Evolutionary conservation across 2,797 vertebrate species (phyloP).

Genomic region (Silurus lanzhouensis): DNA sequence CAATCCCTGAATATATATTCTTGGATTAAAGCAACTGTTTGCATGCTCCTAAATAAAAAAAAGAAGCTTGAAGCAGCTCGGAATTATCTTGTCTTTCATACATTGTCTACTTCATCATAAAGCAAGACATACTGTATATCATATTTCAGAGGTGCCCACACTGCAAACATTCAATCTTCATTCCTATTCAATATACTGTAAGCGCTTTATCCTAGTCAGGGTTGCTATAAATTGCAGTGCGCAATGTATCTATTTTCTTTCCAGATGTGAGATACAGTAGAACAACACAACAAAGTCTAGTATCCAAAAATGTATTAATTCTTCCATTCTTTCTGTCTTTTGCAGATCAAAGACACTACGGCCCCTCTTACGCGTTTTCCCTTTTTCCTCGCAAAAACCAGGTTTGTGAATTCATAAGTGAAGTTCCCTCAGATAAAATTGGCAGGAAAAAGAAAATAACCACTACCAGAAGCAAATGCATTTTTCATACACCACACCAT

Average conservation of each 20-base stretch:
- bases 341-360: neutral
- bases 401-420: neutral
- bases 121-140: neutral
- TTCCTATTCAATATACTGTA: neutral
- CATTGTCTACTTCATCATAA: neutral
- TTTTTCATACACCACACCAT: neutral
- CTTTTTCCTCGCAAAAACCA: neutral
- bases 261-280: neutral
- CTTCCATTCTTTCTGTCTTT: neutral
- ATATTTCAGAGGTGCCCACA: neutral
- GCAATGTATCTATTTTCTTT: neutral
- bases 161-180: conserved; percentile 7
- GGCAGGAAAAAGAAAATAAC: neutral
- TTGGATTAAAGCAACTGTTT: neutral
- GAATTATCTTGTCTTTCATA: neutral
- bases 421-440: neutral
- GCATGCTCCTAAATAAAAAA: neutral
- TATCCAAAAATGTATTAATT: neutral
- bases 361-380: neutral
- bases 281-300: neutral
- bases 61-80: neutral
- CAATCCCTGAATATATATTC: neutral
- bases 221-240: neutral
- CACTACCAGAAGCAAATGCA: neutral
- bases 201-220: neutral